Evolutionary conservation across 23 tunicate genomes (phyloP), one percentile per base, ranked within the genome.

Genomic region (Halocynthia aurantium): DNA sequence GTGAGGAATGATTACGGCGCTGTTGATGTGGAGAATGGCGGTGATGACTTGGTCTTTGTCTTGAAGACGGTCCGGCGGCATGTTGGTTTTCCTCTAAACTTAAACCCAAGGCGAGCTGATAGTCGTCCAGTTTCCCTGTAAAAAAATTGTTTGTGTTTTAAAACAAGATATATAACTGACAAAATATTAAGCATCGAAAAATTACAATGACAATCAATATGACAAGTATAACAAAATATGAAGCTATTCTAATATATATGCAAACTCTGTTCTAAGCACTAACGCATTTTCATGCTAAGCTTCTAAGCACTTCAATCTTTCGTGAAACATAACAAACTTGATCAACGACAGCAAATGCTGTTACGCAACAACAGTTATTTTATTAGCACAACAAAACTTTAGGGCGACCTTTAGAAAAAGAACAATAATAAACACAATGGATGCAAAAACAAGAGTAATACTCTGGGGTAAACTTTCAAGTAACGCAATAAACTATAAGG

Each of bases 11-110:
- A 10, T 44, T 5, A 22, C 64, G 0, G 64, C 40, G 78, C 31
- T 74, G 78, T 9, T 52, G 62, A 20, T 6, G 78, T 44, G 78
- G 57, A 10, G 78, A 67, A 67, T 67, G 72, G 18, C 40, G 72
- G 18, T 17, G 72, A 49, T 17, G 72, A 67, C 18, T 31, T 31
- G 44, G 63, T 10, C 63, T 56, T 1, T 74, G 78, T 13, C 70
- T 40, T 8, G 70, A 65, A 65, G 49, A 20, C 57, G 78, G 31
- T 53, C 78, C 61, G 8, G 62, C 9, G 2, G 5, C 70, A 15
- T 20, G 22, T 2, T 6, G 6, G 19, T 40, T 49, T 65, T 65
- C 50, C 10, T 65, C 70, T 10, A 40, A 49, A 65, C 70, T 65
- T 6, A 65, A 20, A 65, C 70, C 70, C 13, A 65, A 15, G 9